phyloP scores from a whole-genome alignment of 2,113 vertebrate genomes.

The Apus apus region DNA sequence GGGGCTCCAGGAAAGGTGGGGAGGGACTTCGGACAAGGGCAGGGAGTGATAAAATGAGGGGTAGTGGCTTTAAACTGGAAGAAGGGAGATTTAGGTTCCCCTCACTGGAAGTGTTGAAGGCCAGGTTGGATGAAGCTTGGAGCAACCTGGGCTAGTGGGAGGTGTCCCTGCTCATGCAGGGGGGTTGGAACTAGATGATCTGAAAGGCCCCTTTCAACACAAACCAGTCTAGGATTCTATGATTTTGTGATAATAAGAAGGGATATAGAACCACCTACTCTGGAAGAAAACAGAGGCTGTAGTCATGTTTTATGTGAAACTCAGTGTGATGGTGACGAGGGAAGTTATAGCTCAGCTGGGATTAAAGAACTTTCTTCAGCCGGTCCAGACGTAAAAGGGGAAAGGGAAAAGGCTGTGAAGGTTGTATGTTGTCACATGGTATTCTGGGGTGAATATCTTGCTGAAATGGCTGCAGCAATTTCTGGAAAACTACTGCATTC shows the following conservation, averaged over 20 bases:
- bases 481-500: background rate
- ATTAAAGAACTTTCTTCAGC: background rate
- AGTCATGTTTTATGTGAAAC: background rate
- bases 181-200: too few relatives aligned
- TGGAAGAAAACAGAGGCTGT: background rate
- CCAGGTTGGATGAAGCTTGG: too few relatives aligned
- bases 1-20: too few relatives aligned
- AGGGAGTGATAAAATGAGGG: too few relatives aligned
- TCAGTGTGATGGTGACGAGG: rapidly evolving
- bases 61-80: too few relatives aligned
- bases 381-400: background rate
- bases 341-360: background rate
- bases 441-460: background rate
- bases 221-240: too few relatives aligned
- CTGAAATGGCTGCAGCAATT: background rate
- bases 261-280: background rate
- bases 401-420: background rate
- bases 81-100: too few relatives aligned
- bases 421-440: background rate
- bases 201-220: too few relatives aligned
- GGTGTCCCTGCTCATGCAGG: too few relatives aligned
- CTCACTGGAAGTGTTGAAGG: too few relatives aligned
- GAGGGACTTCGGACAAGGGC: too few relatives aligned
- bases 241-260: background rate
- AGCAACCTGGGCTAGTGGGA: too few relatives aligned